Percentiles rank a stretch among this genome's conserved stretches.
phyloP scores from a whole-genome alignment of 2,797 vertebrate genomes.

The Momotus momota region DNA sequence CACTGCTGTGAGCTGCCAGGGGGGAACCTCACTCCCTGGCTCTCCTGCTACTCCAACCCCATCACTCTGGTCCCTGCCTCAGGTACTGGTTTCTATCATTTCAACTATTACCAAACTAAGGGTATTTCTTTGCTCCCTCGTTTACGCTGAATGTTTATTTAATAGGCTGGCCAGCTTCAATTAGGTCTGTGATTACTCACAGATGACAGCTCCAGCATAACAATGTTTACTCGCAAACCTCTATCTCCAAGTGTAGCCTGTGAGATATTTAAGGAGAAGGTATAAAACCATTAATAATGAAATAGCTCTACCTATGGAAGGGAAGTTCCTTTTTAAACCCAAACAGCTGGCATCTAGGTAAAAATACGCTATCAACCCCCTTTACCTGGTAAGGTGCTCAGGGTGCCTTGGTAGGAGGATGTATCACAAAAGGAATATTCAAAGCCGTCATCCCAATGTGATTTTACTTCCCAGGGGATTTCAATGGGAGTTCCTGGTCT shows the following conservation, averaged over 20 bases:
- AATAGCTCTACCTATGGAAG: background rate
- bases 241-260: conserved; percentile 27
- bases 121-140: conserved; percentile 58
- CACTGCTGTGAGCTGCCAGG: background rate
- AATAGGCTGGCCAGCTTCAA: conserved; percentile 69
- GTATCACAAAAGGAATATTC: background rate
- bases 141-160: conserved; percentile 66
- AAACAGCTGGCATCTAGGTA: background rate
- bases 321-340: background rate
- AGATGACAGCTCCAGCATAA: conserved; percentile 59
- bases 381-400: background rate
- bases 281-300: conserved; percentile 15
- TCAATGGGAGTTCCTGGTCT: background rate
- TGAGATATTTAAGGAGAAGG: conserved; percentile 45
- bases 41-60: background rate
- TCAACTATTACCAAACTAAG: conserved; percentile 39
- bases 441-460: accelerated
- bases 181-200: conserved; percentile 68
- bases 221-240: conserved; percentile 55
- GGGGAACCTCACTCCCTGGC: background rate
- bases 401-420: background rate
- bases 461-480: background rate
- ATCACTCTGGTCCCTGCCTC: background rate
- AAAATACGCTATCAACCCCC: background rate
- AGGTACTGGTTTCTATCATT: conserved; percentile 18